These are phyloP conservation scores for Streblospio benedicti DNA, from an alignment of 1,140 invertebrate species.

Conservation along the genomic window DNA sequence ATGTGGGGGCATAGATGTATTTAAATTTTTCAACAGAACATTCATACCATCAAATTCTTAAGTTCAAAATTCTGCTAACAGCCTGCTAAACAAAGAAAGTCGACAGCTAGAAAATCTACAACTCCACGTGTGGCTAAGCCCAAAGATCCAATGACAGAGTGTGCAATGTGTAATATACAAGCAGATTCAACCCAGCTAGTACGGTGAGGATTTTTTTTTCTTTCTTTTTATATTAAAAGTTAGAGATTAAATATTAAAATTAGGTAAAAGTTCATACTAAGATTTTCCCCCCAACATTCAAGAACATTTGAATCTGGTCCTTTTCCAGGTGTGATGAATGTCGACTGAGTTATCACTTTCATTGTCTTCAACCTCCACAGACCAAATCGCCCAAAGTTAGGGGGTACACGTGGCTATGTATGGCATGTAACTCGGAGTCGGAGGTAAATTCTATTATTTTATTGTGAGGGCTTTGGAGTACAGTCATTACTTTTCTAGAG, in stretches of 20 bases:
- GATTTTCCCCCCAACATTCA: not conserved
- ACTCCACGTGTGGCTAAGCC: too few species aligned
- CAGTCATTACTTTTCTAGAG: too few species aligned
- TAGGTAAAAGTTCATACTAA: not conserved
- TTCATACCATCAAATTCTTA: too few species aligned
- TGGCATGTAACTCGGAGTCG: slow-evolving; percentile 90
- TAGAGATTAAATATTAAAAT: not conserved
- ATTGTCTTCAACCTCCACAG: slow-evolving; percentile 80
- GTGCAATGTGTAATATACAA: slow-evolving; percentile 28
- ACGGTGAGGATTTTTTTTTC: slow-evolving; percentile 19
- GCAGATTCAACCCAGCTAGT: slow-evolving; percentile 27
- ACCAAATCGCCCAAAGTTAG: slow-evolving; percentile 87
- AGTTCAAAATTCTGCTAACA: too few species aligned
- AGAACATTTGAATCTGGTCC: not conserved
- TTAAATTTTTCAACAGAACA: too few species aligned
- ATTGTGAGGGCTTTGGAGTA: too few species aligned
- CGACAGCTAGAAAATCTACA: too few species aligned
- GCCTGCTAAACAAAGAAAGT: too few species aligned
- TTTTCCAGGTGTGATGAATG: slow-evolving; percentile 72
- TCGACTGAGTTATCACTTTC: slow-evolving; percentile 79
- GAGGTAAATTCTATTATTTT: too few species aligned
- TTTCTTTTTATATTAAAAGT: not conserved
- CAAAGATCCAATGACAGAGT: slow-evolving; percentile 13
- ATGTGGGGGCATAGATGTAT: too few species aligned
- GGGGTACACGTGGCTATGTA: slow-evolving; percentile 91